phyloP scores from a whole-genome alignment of 2,797 vertebrate species.

The Sebastes baramenuke region DNA sequence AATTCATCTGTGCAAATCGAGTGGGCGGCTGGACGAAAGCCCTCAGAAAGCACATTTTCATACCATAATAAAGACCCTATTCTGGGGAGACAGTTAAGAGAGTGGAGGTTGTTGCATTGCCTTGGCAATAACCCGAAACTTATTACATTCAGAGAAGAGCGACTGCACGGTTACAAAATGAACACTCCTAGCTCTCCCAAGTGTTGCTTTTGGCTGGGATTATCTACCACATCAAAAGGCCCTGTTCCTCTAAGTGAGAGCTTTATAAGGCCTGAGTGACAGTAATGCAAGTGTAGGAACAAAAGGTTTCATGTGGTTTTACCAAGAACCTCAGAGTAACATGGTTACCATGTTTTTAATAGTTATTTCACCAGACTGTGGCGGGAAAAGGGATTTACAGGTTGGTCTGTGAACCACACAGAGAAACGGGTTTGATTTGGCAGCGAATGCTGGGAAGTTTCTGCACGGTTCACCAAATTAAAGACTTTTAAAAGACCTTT shows the following conservation, averaged over 20 bases:
- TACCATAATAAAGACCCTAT: constrained; percentile 39
- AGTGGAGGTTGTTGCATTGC: constrained; percentile 20
- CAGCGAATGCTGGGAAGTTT: neutral
- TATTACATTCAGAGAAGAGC: constrained; percentile 58
- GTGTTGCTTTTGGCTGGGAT: constrained; percentile 37
- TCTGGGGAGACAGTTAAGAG: constrained; percentile 27
- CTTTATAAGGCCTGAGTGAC: constrained; percentile 27
- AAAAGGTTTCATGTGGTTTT: constrained; percentile 17
- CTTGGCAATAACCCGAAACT: constrained; percentile 43
- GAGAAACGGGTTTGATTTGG: neutral
- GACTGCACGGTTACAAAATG: constrained; percentile 14
- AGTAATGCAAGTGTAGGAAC: constrained; percentile 26
- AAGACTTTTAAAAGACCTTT: neutral
- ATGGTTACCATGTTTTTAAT: neutral
- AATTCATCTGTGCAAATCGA: constrained; percentile 35
- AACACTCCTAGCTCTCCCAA: neutral
- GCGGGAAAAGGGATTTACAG: neutral
- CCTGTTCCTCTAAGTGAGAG: constrained; percentile 1
- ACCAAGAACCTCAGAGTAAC: neutral
- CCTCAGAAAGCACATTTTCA: constrained; percentile 38
- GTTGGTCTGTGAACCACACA: neutral
- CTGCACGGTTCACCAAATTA: neutral
- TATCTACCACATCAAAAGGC: constrained; percentile 37
- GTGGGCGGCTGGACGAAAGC: constrained; percentile 26
- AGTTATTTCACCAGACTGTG: constrained; percentile 12